Evolutionary conservation across 2,113 vertebrate genomes (phyloP).

Genomic region (Zosterops borbonicus): DNA sequence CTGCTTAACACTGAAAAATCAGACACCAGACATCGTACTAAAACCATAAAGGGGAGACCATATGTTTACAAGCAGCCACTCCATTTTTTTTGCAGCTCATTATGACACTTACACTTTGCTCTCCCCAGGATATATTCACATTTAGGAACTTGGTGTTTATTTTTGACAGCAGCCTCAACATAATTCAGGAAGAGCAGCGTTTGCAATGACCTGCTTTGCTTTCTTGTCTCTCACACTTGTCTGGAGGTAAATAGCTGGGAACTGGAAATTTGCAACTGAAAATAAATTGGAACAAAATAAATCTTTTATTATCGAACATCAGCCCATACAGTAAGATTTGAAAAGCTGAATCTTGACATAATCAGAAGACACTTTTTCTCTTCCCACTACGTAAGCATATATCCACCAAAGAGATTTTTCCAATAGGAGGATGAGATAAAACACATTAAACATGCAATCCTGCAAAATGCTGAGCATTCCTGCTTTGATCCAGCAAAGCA

Average conservation of each 20-base stretch:
- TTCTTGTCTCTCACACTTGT: not conserved
- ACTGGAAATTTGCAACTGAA: not conserved
- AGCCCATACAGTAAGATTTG: not conserved
- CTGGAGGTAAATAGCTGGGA: not conserved
- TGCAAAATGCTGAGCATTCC: constrained; percentile 11
- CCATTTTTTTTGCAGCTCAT: not conserved
- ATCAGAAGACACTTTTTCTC: not conserved
- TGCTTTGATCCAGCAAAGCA: constrained; percentile 42
- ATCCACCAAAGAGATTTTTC: not conserved
- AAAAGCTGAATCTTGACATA: not conserved
- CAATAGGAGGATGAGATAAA: not conserved
- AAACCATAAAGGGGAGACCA: not conserved
- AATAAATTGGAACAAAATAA: not conserved
- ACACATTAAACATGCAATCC: not conserved
- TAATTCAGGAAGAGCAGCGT: not conserved
- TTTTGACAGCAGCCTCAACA: not conserved
- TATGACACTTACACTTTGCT: not conserved
- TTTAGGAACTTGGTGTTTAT: not conserved
- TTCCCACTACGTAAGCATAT: not conserved
- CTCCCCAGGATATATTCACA: not conserved
- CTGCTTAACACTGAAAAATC: not conserved
- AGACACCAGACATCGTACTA: not conserved
- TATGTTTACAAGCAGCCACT: not conserved
- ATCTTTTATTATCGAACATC: not conserved
- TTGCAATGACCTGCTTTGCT: not conserved